Base-by-base conservation (phyloP, 2,888 invertebrate genomes). In the Megalurothrips usitatus region DNA sequence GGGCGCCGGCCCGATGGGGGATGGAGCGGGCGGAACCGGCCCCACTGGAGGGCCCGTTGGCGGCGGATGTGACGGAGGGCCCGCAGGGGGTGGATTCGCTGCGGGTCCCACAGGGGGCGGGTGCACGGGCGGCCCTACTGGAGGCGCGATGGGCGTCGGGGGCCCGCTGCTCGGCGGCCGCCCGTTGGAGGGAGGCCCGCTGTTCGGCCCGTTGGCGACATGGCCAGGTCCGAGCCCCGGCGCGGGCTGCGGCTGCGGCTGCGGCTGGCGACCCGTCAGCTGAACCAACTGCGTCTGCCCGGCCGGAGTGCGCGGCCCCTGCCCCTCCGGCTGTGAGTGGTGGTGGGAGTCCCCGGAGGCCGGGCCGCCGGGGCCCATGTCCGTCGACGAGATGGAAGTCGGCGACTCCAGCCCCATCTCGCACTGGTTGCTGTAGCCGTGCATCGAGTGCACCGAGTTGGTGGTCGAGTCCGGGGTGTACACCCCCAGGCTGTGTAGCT, bases 341-440 rank as follows among this genome's bases (percentile, higher is more conserved):
- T 84, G 0, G 85, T 81, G 19, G 84, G 80, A 14, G 10, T 58
- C 14, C 86, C 85, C 81, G 86, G 58, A 63, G 75, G 80, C 80
- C 43, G 80, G 34, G 63, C 34, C 34, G 84, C 48, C 82, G 82
- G 92, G 92, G 12, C 94, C 93, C 87, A 96, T 91, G 86, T 96
- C 96, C 79, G 94, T 94, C 0, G 95, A 89, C 82, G 88, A 93
- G 84, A 96, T 95, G 75, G 95, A 95, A 0, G 95, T 93, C 0
- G 97, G 96, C 0, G 96, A 96, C 86, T 96, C 96, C 83, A 97
- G 88, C 0, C 94, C 95, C 82, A 96, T 87, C 86, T 96, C 95
- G 84, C 94, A 94, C 81, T 94, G 93, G 0, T 91, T 90, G 85
- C 94, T 90, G 85, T 94, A 85, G 84, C 92, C 92, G 85, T 92